Evolutionary conservation across 2,113 vertebrate species (phyloP).

Genomic region (Megaleporinus macrocephalus): DNA sequence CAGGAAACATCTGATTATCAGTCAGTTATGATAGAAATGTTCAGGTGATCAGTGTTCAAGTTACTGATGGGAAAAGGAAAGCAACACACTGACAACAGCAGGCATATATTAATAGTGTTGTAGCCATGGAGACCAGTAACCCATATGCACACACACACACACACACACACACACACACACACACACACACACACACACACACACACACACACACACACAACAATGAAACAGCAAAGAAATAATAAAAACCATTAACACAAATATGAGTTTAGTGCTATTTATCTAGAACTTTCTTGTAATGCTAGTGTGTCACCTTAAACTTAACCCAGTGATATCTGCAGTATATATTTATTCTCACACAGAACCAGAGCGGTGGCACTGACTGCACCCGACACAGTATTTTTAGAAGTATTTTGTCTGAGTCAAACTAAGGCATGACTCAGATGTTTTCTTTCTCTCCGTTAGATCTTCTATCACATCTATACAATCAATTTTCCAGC

Average conservation of each 20-base stretch:
- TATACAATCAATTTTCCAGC: background rate
- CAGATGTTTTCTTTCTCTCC: background rate
- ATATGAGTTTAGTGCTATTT: conserved; percentile 17
- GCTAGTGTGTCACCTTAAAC: background rate
- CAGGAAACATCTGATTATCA: background rate
- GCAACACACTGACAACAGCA: conserved; percentile 46
- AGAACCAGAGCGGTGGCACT: background rate
- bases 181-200: conserved; percentile 1
- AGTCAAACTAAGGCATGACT: background rate
- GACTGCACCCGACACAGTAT: background rate
- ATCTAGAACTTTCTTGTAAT: background rate
- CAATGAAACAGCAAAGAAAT: background rate
- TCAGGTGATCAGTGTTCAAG: conserved; percentile 58
- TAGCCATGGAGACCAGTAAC: conserved; percentile 43
- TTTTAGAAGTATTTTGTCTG: conserved; percentile 1
- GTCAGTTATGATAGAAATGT: conserved; percentile 17
- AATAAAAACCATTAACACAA: conserved; percentile 4
- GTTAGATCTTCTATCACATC: background rate
- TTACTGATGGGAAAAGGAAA: conserved; percentile 61
- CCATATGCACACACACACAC: conserved; percentile 53
- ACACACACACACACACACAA: conserved; percentile 10
- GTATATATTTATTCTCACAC: background rate
- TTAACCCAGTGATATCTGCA: background rate
- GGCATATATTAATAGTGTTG: conserved; percentile 66
- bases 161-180: conserved; percentile 46